Evolutionary conservation across 1,140 invertebrate genomes (phyloP), one percentile per base, ranked within the genome.

Genomic region (Portunus trituberculatus): DNA sequence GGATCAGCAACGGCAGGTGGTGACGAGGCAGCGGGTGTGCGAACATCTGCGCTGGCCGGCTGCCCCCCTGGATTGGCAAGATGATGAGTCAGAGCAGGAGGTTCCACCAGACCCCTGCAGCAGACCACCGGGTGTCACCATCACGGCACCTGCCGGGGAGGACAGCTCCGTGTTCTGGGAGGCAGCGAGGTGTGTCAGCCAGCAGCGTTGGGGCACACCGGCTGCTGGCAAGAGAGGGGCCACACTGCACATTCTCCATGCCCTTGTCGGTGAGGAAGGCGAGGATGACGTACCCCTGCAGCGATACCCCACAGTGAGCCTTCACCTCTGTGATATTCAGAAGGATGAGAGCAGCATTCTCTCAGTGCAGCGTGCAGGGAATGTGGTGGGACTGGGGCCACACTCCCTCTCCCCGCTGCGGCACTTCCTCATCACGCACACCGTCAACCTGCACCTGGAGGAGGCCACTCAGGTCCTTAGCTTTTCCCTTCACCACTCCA

Each of bases 341-440:
- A 12, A 4, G 10, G 29, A 88, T 3, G 45, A 46, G 25, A 0
- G 39, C 45, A 8, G 32, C 14, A 8, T 67, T 29, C 39, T 20
- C 14, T 28, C 45, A 20, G 46, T 29, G 46, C 32, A 48, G 92
- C 14, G 16, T 32, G n/a, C 7, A 1, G 45, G 52, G 10, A 20
- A 31, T 0, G 2, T 93, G n/a, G 10, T 8, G 25, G 82, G 29
- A 0, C 10, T 84, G 0, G 31, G 82, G 12, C 28, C 45, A 4
- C 46, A 59, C 84, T 52, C 45, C 82, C 45, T 93, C 12, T 86
- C 83, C 0, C 83, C 46, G 1, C 46, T 88, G 1, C 39, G 48
- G 12, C 92, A 87, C 48, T 59, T 93, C 92, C 48, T 93, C 83
- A 20, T 87, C 83, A 87, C 92, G 10, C 92, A 88, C 83, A 59